Conservation (phyloP, 2,113 vertebrate genomes). For the Gadus macrocephalus region DNA sequence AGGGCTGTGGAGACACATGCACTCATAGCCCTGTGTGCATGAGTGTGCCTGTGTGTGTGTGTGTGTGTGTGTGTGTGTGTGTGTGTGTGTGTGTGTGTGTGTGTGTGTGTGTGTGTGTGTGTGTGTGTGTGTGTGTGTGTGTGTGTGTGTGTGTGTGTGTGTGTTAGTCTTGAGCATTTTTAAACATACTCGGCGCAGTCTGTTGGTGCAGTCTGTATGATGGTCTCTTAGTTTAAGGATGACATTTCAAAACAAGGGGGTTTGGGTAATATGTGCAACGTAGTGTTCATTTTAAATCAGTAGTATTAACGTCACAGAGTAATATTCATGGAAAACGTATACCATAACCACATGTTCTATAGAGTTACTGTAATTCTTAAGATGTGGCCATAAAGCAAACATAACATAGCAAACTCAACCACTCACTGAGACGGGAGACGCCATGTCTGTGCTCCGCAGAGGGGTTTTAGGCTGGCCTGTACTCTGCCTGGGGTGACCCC, state of each 20-base stretch:
- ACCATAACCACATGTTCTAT: constrained; percentile 35
- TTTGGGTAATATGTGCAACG: constrained; percentile 2
- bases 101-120: too few species aligned
- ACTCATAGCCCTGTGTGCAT: not conserved
- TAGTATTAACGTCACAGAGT: constrained; percentile 25
- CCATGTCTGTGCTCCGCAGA: constrained; percentile 48
- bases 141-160: not conserved
- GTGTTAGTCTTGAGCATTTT: not conserved
- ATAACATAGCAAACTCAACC: constrained; percentile 39
- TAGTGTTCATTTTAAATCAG: not conserved
- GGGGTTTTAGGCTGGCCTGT: constrained; percentile 50
- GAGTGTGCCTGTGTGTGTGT: constrained; percentile 15
- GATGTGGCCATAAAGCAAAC: constrained; percentile 49
- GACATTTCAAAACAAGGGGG: not conserved
- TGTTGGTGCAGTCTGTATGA: not conserved
- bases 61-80: constrained; percentile 10
- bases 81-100: constrained; percentile 10
- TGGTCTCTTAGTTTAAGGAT: not conserved
- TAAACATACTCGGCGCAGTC: not conserved
- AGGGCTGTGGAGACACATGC: constrained; percentile 29
- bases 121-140: too few species aligned
- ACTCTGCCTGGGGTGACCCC: constrained; percentile 62
- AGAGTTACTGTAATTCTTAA: constrained; percentile 38
- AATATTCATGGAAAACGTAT: constrained; percentile 26
- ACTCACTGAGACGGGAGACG: constrained; percentile 41